Evolutionary conservation across 2,888 invertebrate genomes (phyloP).

Genomic region (Clanis bilineata): DNA sequence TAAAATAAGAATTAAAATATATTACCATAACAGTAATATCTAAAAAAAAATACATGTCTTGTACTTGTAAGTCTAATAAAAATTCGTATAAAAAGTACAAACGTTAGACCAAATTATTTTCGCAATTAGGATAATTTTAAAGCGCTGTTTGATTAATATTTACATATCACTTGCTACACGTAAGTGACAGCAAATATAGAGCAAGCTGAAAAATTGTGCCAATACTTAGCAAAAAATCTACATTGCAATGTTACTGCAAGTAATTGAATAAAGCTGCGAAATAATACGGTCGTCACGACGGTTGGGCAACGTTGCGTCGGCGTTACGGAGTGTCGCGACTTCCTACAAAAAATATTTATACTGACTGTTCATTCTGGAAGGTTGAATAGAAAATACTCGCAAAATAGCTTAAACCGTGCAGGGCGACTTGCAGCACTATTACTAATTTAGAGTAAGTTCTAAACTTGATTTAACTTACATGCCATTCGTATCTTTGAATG

Average conservation of each 20-base stretch:
- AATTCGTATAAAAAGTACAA: too few species aligned
- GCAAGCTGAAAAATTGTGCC: background rate
- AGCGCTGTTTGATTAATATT: background rate
- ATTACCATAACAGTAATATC: too few species aligned
- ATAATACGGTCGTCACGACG: constrained; percentile 59
- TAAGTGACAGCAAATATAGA: background rate
- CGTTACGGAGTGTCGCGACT: constrained; percentile 46
- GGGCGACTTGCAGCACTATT: too few species aligned
- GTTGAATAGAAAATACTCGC: too few species aligned
- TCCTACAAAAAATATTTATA: constrained; percentile 7
- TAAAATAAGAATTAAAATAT: too few species aligned
- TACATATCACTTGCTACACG: background rate
- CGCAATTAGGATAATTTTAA: background rate
- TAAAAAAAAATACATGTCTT: too few species aligned
- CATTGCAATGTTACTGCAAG: constrained; percentile 31
- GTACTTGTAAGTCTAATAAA: too few species aligned
- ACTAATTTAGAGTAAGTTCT: too few species aligned
- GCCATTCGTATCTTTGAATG: too few species aligned
- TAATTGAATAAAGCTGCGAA: constrained; percentile 56
- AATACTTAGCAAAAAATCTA: constrained; percentile 21
- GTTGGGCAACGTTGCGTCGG: constrained; percentile 49
- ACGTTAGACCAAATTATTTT: too few species aligned
- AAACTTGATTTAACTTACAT: too few species aligned
- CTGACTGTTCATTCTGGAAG: background rate
- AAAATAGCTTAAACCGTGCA: too few species aligned